A percentile compares a stretch with the other conserved stretches of the same genome.
Conservation (phyloP, 2,113 vertebrate genomes). For the Etheostoma cragini region DNA sequence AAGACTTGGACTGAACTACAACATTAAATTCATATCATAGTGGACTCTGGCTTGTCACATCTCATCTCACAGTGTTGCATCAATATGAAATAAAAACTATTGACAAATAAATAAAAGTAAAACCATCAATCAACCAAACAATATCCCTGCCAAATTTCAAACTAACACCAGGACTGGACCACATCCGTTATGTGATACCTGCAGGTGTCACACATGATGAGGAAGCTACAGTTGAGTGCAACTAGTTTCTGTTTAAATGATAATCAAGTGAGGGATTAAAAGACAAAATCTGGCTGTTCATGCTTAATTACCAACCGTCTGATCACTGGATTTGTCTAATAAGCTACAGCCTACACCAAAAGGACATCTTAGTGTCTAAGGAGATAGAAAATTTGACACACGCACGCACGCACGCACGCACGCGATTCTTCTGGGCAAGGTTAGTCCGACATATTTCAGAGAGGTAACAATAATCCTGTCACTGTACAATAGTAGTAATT, state of each 20-base stretch:
- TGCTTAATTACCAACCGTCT: constrained; percentile 44
- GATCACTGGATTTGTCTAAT: constrained; percentile 30
- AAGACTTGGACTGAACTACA: constrained; percentile 46
- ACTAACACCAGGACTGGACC: constrained; percentile 64
- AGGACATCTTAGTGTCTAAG: constrained; percentile 24
- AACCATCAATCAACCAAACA: constrained; percentile 65
- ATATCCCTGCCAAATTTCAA: constrained; percentile 67
- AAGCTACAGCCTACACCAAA: constrained; percentile 45
- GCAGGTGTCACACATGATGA: constrained; percentile 49
- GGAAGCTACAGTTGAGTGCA: constrained; percentile 73
- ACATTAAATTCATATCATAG: constrained; percentile 28
- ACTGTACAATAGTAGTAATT: constrained; percentile 73
- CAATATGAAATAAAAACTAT: constrained; percentile 63
- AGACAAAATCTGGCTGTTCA: constrained; percentile 38
- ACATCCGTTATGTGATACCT: constrained; percentile 43
- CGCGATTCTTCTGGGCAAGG: constrained; percentile 19
- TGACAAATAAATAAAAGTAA: constrained; percentile 74
- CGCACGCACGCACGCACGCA: constrained; percentile 35
- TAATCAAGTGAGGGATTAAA: constrained; percentile 45
- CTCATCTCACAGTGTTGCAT: constrained; percentile 79
- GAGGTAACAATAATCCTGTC: constrained; percentile 37
- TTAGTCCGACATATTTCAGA: constrained; percentile 36
- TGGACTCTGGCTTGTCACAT: constrained; percentile 52
- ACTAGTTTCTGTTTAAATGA: constrained; percentile 44
- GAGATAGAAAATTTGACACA: constrained; percentile 52